Conservation (phyloP, 30 jellyfish, hydroid and myxozoan genomes). For the Mastigias papua region DNA sequence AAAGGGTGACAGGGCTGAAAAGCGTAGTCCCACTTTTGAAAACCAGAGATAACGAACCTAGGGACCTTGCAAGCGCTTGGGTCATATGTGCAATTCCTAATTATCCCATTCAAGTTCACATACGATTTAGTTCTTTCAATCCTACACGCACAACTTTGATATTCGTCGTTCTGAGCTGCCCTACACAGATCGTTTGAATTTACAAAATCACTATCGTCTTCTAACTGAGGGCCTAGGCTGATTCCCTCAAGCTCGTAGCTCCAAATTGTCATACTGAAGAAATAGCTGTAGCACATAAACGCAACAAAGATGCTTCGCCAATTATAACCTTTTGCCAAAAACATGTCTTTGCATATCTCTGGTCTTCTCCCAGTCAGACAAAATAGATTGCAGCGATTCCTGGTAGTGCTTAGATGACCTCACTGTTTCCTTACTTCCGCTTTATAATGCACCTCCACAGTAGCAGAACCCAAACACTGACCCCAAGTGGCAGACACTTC, state of each 20-base stretch:
- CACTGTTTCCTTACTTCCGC: too few relatives aligned
- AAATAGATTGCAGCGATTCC: too few relatives aligned
- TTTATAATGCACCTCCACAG: too few relatives aligned
- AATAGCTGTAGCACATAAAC: not conserved
- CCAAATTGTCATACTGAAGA: not conserved
- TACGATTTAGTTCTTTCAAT: slow-evolving; percentile 8
- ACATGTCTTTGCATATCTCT: not conserved
- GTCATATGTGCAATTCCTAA: slow-evolving; percentile 37
- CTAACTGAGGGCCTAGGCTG: not conserved
- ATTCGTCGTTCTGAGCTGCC: slow-evolving; percentile 30
- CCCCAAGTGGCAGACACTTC: too few relatives aligned
- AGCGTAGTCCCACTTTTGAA: slow-evolving; percentile 46
- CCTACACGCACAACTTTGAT: slow-evolving; percentile 61
- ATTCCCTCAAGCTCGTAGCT: not conserved
- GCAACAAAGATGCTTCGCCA: not conserved
- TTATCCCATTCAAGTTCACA: slow-evolving; percentile 49
- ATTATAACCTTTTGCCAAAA: not conserved
- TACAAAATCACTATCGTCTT: slow-evolving; percentile 9
- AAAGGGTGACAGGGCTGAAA: slow-evolving; percentile 63
- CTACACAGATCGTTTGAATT: slow-evolving; percentile 39
- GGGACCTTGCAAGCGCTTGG: slow-evolving; percentile 59
- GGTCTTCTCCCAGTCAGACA: too few relatives aligned
- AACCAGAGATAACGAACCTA: slow-evolving; percentile 34
- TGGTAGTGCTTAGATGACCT: too few relatives aligned
- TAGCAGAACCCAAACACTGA: too few relatives aligned